Evolutionary conservation across 2,797 vertebrate genomes (phyloP), one percentile per base, ranked within the genome.

Genomic region (Pipistrellus pygmaeus): DNA sequence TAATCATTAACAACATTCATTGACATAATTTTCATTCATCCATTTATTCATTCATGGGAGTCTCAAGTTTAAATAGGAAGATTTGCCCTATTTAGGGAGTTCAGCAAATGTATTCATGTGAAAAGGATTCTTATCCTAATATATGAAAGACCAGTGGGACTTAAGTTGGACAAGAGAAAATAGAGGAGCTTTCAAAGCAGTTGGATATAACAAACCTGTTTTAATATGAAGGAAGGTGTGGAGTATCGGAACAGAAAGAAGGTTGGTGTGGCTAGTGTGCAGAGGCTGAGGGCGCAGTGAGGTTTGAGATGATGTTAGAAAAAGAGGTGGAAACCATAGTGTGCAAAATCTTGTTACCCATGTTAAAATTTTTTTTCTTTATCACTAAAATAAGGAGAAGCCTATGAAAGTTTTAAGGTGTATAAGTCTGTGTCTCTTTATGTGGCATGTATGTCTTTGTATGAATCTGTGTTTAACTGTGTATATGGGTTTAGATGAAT

Each of bases 51-150:
- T 77, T 90, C 53, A 41, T 6, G 14, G 20, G n/a, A 14, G 5
- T 17, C 30, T 81, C 35, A 44, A 35, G 14, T 32, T 85, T 94
- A 66, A 51, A 87, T 30, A 76, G 68, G 48, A 75, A 69, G n/a
- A 68, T 69, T 44, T 92, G 35, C 69, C 73, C 73, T 87, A 18
- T 41, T 91, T 51, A 85, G 60, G 53, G 12, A 92, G 44, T 80
- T 91, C 55, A 87, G 38, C 32, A 77, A 89, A 38, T 57, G 7
- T 44, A 92, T 91, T 23, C 51, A 27, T 23, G 30, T 21, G 53
- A 27, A 82, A 85, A 48, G 23, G 8, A 46, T 18, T 85, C 75
- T 82, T 93, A 3, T 48, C 57, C 8, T 95, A 64, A 48, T 32
- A 30, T 15, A 32, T 35, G 27, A 91, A 23, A 46, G 30, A 46